Percentiles rank a stretch among this genome's conserved stretches.
Conservation (phyloP, 2,113 vertebrate species). For the Trichomycterus rosablanca region DNA sequence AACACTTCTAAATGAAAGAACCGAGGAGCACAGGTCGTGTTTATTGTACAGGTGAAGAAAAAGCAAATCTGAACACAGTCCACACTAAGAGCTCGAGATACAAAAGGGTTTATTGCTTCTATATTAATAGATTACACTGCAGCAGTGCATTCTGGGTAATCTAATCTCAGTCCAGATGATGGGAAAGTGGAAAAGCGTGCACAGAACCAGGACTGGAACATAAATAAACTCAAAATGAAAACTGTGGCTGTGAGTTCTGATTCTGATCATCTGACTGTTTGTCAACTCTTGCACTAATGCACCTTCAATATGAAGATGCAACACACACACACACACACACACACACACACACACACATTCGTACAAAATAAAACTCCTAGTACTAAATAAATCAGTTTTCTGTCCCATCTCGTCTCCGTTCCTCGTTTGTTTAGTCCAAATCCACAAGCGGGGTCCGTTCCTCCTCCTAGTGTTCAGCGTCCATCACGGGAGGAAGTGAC, state of each 20-base stretch:
- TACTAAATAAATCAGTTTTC: conserved; percentile 44
- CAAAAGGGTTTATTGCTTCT: background rate
- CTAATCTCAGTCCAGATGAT: too few relatives aligned
- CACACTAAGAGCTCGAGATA: too few relatives aligned
- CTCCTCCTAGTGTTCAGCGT: conserved; percentile 31
- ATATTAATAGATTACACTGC: conserved; percentile 33
- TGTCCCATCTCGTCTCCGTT: conserved; percentile 28
- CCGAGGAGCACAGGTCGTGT: too few relatives aligned
- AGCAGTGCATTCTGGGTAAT: conserved; percentile 28
- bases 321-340: conserved; percentile 47
- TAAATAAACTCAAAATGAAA: conserved; percentile 42
- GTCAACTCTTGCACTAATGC: conserved; percentile 64
- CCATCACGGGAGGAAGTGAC: conserved; percentile 52
- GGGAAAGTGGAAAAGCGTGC: background rate
- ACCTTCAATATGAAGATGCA: conserved; percentile 99
- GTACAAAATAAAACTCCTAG: conserved; percentile 57
- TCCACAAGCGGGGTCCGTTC: conserved; percentile 24
- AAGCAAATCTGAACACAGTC: too few relatives aligned
- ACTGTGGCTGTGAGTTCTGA: too few relatives aligned
- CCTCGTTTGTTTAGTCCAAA: conserved; percentile 26
- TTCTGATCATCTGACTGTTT: conserved; percentile 46
- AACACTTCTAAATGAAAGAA: too few relatives aligned
- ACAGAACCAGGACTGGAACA: background rate
- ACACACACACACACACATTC: conserved; percentile 61
- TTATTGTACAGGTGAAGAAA: too few relatives aligned